A percentile compares a stretch with the other conserved stretches of the same genome.
phyloP scores from a whole-genome alignment of 2,888 invertebrate species.

The Acleris literana region DNA sequence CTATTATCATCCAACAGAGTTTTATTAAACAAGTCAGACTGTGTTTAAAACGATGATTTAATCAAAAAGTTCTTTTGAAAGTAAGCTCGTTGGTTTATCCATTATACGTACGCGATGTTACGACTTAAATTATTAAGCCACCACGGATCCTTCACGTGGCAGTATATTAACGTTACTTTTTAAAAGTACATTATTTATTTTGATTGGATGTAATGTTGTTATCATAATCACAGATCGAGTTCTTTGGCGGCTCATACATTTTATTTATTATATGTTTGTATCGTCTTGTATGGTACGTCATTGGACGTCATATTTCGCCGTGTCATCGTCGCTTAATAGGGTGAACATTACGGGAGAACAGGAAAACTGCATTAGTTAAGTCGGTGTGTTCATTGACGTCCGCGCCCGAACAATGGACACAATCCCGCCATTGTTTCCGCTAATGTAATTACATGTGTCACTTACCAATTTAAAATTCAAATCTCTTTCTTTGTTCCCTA shows the following conservation, averaged over 20 bases:
- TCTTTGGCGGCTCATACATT: too few relatives aligned
- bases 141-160: too few relatives aligned
- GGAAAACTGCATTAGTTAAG: slow-evolving; percentile 35
- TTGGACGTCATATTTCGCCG: slow-evolving; percentile 19
- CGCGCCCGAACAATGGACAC: slow-evolving; percentile 20
- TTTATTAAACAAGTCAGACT: not conserved
- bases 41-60: too few relatives aligned
- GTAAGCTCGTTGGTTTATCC: too few relatives aligned
- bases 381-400: slow-evolving; percentile 24
- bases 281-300: slow-evolving; percentile 9
- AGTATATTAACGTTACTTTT: too few relatives aligned
- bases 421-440: slow-evolving; percentile 30
- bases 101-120: too few relatives aligned
- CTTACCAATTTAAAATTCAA: slow-evolving; percentile 70
- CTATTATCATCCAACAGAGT: not conserved
- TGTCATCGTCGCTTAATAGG: slow-evolving; percentile 19
- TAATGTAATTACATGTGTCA: slow-evolving; percentile 61
- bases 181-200: too few relatives aligned
- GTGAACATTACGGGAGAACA: slow-evolving; percentile 26
- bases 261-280: too few relatives aligned
- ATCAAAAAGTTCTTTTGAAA: too few relatives aligned
- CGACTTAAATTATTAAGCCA: too few relatives aligned
- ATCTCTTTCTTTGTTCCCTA: slow-evolving; percentile 49
- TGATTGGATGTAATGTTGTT: too few relatives aligned
- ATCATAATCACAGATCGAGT: too few relatives aligned